These are phyloP conservation scores for Micrasema minimum DNA, from an alignment of 1,140 invertebrate genomes.

Conservation along the genomic window DNA sequence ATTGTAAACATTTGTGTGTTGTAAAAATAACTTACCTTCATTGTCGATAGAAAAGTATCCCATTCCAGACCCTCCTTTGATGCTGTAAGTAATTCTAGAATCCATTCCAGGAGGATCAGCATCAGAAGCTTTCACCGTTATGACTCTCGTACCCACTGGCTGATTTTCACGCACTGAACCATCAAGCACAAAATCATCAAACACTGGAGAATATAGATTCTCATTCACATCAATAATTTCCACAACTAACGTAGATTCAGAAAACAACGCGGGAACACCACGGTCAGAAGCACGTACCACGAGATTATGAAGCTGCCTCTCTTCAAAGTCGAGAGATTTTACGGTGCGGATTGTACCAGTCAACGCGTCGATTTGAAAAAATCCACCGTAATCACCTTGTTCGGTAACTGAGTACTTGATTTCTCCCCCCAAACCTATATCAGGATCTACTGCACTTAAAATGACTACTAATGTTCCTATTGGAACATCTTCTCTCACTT, in stretches of 20 bases:
- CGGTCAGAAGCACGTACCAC: conserved; percentile 79
- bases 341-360: conserved; percentile 82
- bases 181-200: conserved; percentile 80
- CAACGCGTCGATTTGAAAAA: conserved; percentile 77
- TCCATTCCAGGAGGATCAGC: conserved; percentile 77
- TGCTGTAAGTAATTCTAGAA: conserved; percentile 81
- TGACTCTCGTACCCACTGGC: conserved; percentile 77
- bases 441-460: conserved; percentile 83
- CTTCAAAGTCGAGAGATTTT: conserved; percentile 81
- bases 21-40: conserved; percentile 78
- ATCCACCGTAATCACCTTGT: conserved; percentile 64
- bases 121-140: conserved; percentile 80
- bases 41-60: conserved; percentile 88
- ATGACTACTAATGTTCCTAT: conserved; percentile 82
- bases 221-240: conserved; percentile 92
- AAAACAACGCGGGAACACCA: conserved; percentile 73
- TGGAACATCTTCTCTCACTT: conserved; percentile 88
- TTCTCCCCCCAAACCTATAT: conserved; percentile 79
- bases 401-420: conserved; percentile 76
- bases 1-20: too few species aligned
- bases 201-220: conserved; percentile 82
- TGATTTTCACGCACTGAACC: conserved; percentile 78
- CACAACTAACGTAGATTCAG: conserved; percentile 78
- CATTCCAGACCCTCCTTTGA: conserved; percentile 85
- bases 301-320: conserved; percentile 82